Percentiles rank a stretch among this genome's conserved stretches.
phyloP scores from a whole-genome alignment of 2,888 invertebrate genomes.

The Stenurella melanura region DNA sequence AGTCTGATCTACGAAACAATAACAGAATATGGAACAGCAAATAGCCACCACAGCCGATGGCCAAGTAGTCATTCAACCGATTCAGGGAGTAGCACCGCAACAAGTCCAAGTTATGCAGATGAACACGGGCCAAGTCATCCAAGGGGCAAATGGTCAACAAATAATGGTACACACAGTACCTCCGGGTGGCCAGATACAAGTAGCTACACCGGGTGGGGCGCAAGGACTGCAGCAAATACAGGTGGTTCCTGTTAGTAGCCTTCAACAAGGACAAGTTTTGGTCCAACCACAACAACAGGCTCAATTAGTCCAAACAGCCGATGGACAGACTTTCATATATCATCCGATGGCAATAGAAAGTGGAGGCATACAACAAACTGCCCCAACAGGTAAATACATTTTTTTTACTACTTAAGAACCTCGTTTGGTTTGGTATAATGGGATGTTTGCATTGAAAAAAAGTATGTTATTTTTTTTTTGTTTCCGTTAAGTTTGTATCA shows the following conservation, averaged over 20 bases:
- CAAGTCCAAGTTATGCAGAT: slow-evolving; percentile 79
- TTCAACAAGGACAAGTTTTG: slow-evolving; percentile 78
- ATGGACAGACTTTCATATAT: slow-evolving; percentile 94
- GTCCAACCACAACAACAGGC: slow-evolving; percentile 79
- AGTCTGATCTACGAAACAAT: too few relatives aligned
- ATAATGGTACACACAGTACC: slow-evolving; percentile 83
- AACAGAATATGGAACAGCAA: slow-evolving; percentile 76
- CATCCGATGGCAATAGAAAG: slow-evolving; percentile 84
- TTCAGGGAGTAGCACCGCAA: slow-evolving; percentile 75
- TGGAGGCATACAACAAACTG: slow-evolving; percentile 75
- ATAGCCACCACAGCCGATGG: slow-evolving; percentile 77
- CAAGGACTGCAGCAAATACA: slow-evolving; percentile 83
- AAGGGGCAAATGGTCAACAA: slow-evolving; percentile 82
- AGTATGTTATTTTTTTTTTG: too few relatives aligned
- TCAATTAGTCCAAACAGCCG: slow-evolving; percentile 92
- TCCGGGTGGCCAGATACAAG: slow-evolving; percentile 78
- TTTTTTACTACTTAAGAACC: too few relatives aligned
- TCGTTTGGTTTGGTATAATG: too few relatives aligned
- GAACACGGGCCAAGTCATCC: slow-evolving; percentile 79
- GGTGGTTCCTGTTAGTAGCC: slow-evolving; percentile 82
- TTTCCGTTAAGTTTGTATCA: too few relatives aligned
- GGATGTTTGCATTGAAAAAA: too few relatives aligned
- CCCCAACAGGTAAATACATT: slow-evolving; percentile 74
- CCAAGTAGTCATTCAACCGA: slow-evolving; percentile 78
- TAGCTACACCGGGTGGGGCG: slow-evolving; percentile 75